Evolutionary conservation across 1,140 invertebrate species (phyloP).

Genomic region (Tetramorium parvispinum): DNA sequence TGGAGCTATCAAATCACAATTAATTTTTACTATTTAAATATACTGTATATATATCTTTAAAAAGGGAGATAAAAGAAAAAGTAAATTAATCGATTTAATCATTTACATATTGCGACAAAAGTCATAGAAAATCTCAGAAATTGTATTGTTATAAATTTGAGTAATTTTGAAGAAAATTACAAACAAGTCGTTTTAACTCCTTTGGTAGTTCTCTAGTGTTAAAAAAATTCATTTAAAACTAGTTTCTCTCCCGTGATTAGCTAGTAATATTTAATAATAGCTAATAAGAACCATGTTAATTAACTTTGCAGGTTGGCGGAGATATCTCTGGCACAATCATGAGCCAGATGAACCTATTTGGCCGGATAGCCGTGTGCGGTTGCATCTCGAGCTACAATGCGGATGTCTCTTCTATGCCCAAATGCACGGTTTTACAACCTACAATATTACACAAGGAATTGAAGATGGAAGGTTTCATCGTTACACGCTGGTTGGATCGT

Average conservation of each 20-base stretch:
- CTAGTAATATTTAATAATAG: neutral
- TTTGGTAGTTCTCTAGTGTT: neutral
- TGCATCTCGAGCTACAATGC: conserved; percentile 87
- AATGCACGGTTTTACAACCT: conserved; percentile 86
- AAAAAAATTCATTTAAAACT: neutral
- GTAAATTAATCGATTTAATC: too few species aligned
- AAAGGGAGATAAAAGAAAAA: too few species aligned
- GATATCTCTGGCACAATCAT: conserved; percentile 88
- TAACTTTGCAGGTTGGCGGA: conserved; percentile 87
- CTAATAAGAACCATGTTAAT: neutral
- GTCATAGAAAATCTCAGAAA: too few species aligned
- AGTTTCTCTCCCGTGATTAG: neutral
- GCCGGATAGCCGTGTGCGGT: conserved; percentile 89
- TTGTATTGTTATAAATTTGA: too few species aligned
- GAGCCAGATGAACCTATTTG: conserved; percentile 88
- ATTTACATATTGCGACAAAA: too few species aligned
- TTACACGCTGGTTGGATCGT: conserved; percentile 84
- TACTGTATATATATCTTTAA: too few species aligned
- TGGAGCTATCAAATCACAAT: too few species aligned
- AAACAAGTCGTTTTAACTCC: neutral
- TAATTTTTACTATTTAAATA: too few species aligned
- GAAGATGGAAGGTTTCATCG: conserved; percentile 88
- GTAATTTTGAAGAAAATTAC: neutral
- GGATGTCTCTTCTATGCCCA: conserved; percentile 64
- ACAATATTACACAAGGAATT: conserved; percentile 86